These are phyloP conservation scores for Bovichtus diacanthus DNA, from an alignment of 2,797 vertebrate genomes.

Conservation along the genomic window DNA sequence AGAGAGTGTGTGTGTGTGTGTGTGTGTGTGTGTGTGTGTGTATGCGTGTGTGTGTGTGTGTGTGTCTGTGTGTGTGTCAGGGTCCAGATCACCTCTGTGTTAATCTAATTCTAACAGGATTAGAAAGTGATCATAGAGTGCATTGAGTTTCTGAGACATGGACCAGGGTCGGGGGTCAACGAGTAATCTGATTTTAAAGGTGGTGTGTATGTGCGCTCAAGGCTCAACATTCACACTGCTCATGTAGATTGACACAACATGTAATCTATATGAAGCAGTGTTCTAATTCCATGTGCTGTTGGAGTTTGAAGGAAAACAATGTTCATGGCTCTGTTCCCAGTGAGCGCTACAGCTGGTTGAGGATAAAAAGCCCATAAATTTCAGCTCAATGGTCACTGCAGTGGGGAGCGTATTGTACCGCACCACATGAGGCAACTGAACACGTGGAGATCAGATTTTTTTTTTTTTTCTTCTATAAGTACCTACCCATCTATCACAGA, in stretches of 20 bases:
- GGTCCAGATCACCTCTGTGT: slow-evolving; percentile 53
- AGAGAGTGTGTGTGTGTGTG: slow-evolving; percentile 22
- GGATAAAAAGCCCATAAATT: slow-evolving; percentile 45
- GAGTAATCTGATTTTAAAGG: slow-evolving; percentile 60
- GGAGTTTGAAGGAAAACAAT: slow-evolving; percentile 37
- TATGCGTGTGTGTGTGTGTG: slow-evolving; percentile 39
- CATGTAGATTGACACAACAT: slow-evolving; percentile 25
- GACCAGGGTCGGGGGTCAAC: slow-evolving; percentile 47
- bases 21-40: slow-evolving; percentile 40
- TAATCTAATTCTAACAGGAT: slow-evolving; percentile 72
- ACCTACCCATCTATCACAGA: slow-evolving; percentile 53
- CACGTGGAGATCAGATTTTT: slow-evolving; percentile 35
- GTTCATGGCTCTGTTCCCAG: slow-evolving; percentile 22
- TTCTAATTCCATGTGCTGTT: slow-evolving; percentile 17
- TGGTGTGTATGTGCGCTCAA: not conserved
- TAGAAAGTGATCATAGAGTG: slow-evolving; percentile 68
- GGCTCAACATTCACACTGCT: slow-evolving; percentile 1
- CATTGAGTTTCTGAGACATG: slow-evolving; percentile 41
- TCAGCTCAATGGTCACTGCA: slow-evolving; percentile 41
- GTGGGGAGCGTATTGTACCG: slow-evolving; percentile 15
- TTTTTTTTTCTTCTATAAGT: slow-evolving; percentile 14
- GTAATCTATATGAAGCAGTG: slow-evolving; percentile 30
- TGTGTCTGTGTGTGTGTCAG: slow-evolving; percentile 33
- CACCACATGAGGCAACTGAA: slow-evolving; percentile 34
- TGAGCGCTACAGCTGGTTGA: slow-evolving; percentile 39